phyloP scores from a whole-genome alignment of 2,888 invertebrate genomes.

The Dorcus parallelipipedus region DNA sequence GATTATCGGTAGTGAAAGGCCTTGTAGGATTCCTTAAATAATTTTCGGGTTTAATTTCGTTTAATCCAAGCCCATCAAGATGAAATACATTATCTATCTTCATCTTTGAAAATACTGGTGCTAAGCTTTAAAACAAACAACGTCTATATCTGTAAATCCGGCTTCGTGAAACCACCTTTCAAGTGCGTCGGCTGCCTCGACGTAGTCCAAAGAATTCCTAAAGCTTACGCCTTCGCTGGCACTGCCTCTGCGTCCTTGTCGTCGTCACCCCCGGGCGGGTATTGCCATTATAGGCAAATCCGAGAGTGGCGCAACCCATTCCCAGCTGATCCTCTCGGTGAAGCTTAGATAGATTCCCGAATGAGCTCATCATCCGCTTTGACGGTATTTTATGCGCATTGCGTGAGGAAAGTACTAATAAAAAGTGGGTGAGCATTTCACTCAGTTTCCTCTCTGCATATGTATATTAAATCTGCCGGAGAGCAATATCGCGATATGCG shows the following conservation, averaged over 20 bases:
- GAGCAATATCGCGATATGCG: background rate
- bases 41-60: too few relatives aligned
- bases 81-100: too few relatives aligned
- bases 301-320: slow-evolving; percentile 12
- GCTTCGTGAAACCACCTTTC: background rate
- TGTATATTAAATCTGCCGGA: slow-evolving; percentile 4
- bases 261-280: background rate
- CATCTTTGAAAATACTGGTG: too few relatives aligned
- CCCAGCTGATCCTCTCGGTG: slow-evolving; percentile 9
- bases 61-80: too few relatives aligned
- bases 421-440: background rate
- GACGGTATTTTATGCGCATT: slow-evolving; percentile 10
- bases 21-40: too few relatives aligned
- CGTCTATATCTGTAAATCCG: too few relatives aligned
- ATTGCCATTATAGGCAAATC: slow-evolving; percentile 9
- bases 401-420: slow-evolving; percentile 19
- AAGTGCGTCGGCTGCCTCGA: background rate
- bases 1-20: too few relatives aligned
- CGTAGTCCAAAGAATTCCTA: background rate
- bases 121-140: too few relatives aligned
- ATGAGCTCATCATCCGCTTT: slow-evolving; percentile 18
- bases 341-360: slow-evolving; percentile 13
- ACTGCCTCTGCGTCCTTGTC: background rate
- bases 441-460: background rate
- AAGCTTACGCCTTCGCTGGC: too few relatives aligned